phyloP scores from a whole-genome alignment of 2,113 vertebrate species.

The Hemicordylus capensis region DNA sequence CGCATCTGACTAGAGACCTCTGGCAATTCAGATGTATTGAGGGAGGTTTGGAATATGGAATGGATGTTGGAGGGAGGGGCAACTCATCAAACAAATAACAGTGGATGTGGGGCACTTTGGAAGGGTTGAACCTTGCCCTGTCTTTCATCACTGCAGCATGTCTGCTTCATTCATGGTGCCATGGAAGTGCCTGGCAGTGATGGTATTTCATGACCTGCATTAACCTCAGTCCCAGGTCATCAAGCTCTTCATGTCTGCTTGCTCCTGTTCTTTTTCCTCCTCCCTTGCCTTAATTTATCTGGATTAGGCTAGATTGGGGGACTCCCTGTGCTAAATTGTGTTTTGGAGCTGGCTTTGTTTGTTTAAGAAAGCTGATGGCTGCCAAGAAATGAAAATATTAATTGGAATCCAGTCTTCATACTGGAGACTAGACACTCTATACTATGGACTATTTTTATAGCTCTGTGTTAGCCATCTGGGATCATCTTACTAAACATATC shows the following conservation, averaged over 20 bases:
- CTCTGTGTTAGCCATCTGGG: neutral
- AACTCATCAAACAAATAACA: neutral
- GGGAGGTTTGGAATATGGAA: neutral
- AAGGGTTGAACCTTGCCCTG: neutral
- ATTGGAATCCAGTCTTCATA: neutral
- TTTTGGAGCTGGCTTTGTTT: no score
- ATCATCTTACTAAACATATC: slow-evolving; percentile 1
- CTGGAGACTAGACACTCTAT: neutral
- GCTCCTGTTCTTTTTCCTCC: neutral
- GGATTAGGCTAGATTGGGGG: neutral
- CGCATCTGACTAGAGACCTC: neutral
- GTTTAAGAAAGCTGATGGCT: neutral
- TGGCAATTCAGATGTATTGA: neutral
- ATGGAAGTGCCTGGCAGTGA: neutral
- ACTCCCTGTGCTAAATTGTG: neutral
- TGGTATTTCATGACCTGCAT: neutral
- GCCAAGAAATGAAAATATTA: neutral
- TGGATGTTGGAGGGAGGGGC: neutral
- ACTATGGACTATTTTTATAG: neutral
- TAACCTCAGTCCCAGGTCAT: neutral
- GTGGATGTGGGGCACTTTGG: neutral
- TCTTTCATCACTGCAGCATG: neutral
- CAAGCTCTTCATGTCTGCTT: neutral
- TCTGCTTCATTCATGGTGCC: slow-evolving; percentile 12
- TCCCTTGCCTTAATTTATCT: neutral